A percentile compares a stretch with the other conserved stretches of the same genome.
These are phyloP conservation scores for Phocoena phocoena DNA, from an alignment of 2,113 vertebrate species.

Conservation along the genomic window DNA sequence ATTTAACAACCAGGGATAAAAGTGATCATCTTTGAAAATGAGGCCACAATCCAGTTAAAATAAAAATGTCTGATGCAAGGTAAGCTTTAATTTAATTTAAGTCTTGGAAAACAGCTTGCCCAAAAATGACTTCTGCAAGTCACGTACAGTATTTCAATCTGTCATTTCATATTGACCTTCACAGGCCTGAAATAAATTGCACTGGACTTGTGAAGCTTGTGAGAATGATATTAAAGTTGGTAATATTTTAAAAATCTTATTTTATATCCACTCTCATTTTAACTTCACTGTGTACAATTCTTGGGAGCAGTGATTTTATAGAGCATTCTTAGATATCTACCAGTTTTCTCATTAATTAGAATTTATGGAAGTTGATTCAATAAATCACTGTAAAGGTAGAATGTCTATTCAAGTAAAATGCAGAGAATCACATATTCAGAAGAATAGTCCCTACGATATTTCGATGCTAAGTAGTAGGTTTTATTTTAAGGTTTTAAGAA, in stretches of 20 bases:
- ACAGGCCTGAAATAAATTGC: constrained; percentile 79
- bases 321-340: not conserved
- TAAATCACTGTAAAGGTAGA: not conserved
- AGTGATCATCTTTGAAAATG: constrained; percentile 82
- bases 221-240: constrained; percentile 81
- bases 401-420: not conserved
- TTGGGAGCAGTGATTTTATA: constrained; percentile 26
- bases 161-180: constrained; percentile 82
- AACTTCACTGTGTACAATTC: constrained; percentile 65
- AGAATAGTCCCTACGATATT: not conserved
- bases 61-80: constrained; percentile 65
- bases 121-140: constrained; percentile 80
- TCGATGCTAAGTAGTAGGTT: not conserved
- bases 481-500: not conserved
- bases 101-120: constrained; percentile 74
- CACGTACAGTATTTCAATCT: constrained; percentile 76
- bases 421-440: not conserved
- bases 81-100: constrained; percentile 81
- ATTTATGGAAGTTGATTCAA: constrained; percentile 37
- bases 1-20: constrained; percentile 82
- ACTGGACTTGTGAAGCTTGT: constrained; percentile 71
- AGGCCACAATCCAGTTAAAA: constrained; percentile 74
- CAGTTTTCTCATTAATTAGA: constrained; percentile 44
- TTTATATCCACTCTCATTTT: constrained; percentile 77
- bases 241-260: constrained; percentile 77